phyloP scores from a whole-genome alignment of 2,888 invertebrate species.

The Trisateles emortualis region DNA sequence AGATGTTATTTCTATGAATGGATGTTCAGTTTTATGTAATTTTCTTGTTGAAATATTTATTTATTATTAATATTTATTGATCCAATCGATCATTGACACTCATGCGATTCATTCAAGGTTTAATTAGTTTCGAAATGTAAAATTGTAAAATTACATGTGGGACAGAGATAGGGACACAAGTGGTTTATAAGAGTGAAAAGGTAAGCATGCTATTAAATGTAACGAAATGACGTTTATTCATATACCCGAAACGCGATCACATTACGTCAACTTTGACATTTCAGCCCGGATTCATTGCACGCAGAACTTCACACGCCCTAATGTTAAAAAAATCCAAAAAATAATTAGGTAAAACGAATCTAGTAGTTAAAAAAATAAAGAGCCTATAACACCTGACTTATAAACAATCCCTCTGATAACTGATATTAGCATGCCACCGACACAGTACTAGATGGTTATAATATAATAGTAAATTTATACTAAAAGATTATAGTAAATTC shows the following conservation, averaged over 20 bases:
- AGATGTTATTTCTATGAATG: slow-evolving; percentile 7
- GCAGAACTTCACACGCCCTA: slow-evolving; percentile 6
- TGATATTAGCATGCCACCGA: too few species aligned
- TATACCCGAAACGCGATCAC: slow-evolving; percentile 35
- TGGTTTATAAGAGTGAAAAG: slow-evolving; percentile 24
- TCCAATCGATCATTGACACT: slow-evolving; percentile 45
- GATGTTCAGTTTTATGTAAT: slow-evolving; percentile 22
- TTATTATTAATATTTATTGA: slow-evolving; percentile 37
- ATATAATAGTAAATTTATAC: too few species aligned
- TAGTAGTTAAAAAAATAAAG: too few species aligned
- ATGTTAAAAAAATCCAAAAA: neutral
- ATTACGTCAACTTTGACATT: slow-evolving; percentile 39
- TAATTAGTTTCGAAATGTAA: slow-evolving; percentile 34
- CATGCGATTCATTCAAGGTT: slow-evolving; percentile 45
- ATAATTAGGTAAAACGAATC: too few species aligned
- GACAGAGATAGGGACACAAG: slow-evolving; percentile 23
- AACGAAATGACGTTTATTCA: slow-evolving; percentile 7
- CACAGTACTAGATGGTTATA: too few species aligned
- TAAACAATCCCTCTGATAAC: too few species aligned
- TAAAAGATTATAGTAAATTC: too few species aligned
- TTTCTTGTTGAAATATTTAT: slow-evolving; percentile 25
- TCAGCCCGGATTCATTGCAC: slow-evolving; percentile 20
- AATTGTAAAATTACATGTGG: slow-evolving; percentile 18
- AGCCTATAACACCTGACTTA: too few species aligned
- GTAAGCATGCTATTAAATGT: slow-evolving; percentile 22